Evolutionary conservation across 2,888 invertebrate species (phyloP), one percentile per base, ranked within the genome.

Genomic region (Orthonychiurus folsomi): DNA sequence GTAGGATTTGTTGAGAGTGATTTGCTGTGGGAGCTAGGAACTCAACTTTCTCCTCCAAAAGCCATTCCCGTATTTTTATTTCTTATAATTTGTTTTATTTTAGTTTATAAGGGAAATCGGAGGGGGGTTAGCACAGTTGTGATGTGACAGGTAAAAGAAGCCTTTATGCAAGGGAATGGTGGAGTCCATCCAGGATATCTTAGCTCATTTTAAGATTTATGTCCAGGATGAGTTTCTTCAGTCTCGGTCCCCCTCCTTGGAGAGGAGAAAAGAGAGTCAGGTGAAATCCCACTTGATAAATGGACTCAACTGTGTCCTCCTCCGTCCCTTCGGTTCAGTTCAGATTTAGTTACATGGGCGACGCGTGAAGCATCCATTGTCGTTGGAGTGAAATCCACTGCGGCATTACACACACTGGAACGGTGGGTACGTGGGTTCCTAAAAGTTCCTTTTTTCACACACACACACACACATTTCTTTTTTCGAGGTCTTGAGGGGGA

Each of bases 231-330:
- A 37, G 37, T 37, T 37, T 37, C 15, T 37, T n/a, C n/a, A n/a
- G n/a, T n/a, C n/a, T n/a, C n/a, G n/a, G n/a, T n/a, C n/a, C n/a
- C 37, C 37, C 37, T 37, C 5, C 37, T 9, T 37, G 37, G 37
- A 9, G 15, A 9, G 37, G 37, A 37, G 37, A 37, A 37, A 37
- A 37, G 37, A 15, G 37, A 37, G 37, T 37, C 37, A 37, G 37
- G 37, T 37, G 37, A 37, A 37, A 37, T 37, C 37, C 37, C 37
- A 37, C 37, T 37, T 37, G 37, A 37, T 37, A 37, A 37, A 37
- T 37, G 37, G 37, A 37, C 37, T 37, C 37, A 37, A 37, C 37
- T 37, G 15, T 37, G 37, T 37, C 37, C 37, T 37, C 37, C 15
- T 15, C 37, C 15, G 5, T 37, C 37, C 15, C 37, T 37, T 5